Evolutionary conservation across 2,888 invertebrate genomes (phyloP), one percentile per base, ranked within the genome.

Genomic region (Agrotis ipsilon): DNA sequence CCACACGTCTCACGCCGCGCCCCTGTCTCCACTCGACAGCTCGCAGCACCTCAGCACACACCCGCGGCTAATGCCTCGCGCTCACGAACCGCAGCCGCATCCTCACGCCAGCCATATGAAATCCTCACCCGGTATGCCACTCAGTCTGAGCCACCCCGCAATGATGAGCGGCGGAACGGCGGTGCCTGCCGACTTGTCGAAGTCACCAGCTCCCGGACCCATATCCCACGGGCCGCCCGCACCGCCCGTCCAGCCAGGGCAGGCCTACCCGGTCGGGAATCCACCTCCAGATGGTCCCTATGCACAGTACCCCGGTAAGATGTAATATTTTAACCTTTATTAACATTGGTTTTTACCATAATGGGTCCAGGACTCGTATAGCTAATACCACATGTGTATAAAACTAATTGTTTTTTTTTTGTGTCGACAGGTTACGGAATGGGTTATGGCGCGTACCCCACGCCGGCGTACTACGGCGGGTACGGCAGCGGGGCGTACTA

Each of bases 401-500:
- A n/a, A 13, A n/a, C 24, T 54, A 43, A 62, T 21, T 21, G 21
- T n/a, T 43, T 18, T 9, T 0, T 19, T 27, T 61, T 71, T 71
- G 68, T 78, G 5, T 61, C 7, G 86, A 14, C 51, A 96, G 96
- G 94, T 77, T 96, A 96, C 84, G 92, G 93, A 0, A 92, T 95
- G 92, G 94, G 94, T 1, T 96, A 95, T 82, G 93, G 94, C 16
- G 93, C 90, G 64, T 96, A 94, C 81, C 92, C 94, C 7, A 95
- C 93, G 83, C 93, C 96, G 46, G 93, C 96, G 51, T 97, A 96
- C 86, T 97, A 97, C 90, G 96, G 96, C 27, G 96, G 96, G 58
- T 97, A 97, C 89, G 95, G 96, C 18, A 94, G 94, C 80, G 91
- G 81, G 32, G 78, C 96, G 70, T 96, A 97, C 85, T 96, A 96